A percentile compares a stretch with the other conserved stretches of the same genome.
These are phyloP conservation scores for Thymelicus sylvestris DNA, from an alignment of 2,888 invertebrate genomes.

Conservation along the genomic window DNA sequence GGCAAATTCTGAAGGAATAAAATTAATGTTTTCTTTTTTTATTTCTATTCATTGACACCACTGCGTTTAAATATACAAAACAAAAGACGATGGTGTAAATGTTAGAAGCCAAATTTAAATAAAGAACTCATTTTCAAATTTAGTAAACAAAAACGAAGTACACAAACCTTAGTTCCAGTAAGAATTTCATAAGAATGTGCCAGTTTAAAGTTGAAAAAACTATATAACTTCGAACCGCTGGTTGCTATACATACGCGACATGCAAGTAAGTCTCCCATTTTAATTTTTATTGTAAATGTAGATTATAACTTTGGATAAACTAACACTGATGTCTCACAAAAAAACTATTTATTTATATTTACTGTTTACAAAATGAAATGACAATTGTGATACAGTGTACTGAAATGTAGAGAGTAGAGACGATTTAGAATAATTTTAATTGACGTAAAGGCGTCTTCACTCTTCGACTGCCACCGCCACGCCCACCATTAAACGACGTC, in stretches of 20 bases:
- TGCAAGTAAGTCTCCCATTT: slow-evolving; percentile 49
- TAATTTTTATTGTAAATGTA: slow-evolving; percentile 9
- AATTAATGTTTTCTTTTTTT: no score
- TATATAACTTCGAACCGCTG: slow-evolving; percentile 58
- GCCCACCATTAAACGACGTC: background rate
- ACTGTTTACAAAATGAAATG: slow-evolving; percentile 11
- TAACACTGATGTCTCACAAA: background rate
- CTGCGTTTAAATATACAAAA: background rate
- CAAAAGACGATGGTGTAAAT: background rate
- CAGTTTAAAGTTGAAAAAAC: slow-evolving; percentile 57
- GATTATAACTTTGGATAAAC: background rate
- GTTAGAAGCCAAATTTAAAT: no score
- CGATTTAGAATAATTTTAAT: background rate
- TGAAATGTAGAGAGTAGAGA: slow-evolving; percentile 17
- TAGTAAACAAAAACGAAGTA: slow-evolving; percentile 2
- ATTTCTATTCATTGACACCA: no score
- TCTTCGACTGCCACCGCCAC: background rate
- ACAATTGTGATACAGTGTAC: slow-evolving; percentile 25
- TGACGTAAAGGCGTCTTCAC: background rate
- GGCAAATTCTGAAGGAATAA: no score
- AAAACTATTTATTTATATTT: background rate
- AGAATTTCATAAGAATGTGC: slow-evolving; percentile 57
- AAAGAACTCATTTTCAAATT: no score
- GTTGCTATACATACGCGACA: slow-evolving; percentile 67
- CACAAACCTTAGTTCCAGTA: slow-evolving; percentile 60